Percentiles rank a stretch among this genome's conserved stretches.
phyloP scores from a whole-genome alignment of 1,140 invertebrate species.

The Lepidurus packardi region DNA sequence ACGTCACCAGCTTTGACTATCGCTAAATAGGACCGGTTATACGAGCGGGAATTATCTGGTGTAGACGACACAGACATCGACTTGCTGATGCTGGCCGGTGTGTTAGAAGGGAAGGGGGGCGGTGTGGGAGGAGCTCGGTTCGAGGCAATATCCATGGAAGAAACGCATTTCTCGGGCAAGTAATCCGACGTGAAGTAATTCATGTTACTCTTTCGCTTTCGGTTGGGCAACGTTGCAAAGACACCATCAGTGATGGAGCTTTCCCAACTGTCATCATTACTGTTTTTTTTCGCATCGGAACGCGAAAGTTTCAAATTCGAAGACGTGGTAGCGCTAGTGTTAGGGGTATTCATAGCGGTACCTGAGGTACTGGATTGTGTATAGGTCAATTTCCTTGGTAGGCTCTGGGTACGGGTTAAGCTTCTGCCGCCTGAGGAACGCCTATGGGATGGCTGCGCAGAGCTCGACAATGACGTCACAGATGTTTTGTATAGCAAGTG shows the following conservation, averaged over 20 bases:
- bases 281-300: not conserved
- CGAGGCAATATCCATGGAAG: conserved; percentile 39
- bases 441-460: not conserved
- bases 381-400: conserved; percentile 23
- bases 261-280: not conserved
- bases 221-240: conserved; percentile 43
- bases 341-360: not conserved
- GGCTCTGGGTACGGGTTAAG: not conserved
- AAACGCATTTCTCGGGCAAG: conserved; percentile 41
- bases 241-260: conserved; percentile 36
- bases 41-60: conserved; percentile 42
- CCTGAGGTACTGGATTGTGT: not conserved
- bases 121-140: conserved; percentile 36
- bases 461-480: not conserved
- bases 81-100: not conserved
- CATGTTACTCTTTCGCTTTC: conserved; percentile 31
- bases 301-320: not conserved
- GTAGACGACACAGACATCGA: not conserved
- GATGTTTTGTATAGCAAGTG: not conserved
- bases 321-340: not conserved
- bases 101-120: not conserved
- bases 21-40: conserved; percentile 61
- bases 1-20: conserved; percentile 68
- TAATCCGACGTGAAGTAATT: conserved; percentile 38
- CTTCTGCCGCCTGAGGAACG: not conserved